Base-by-base conservation (phyloP, 1,140 invertebrate genomes). In the Solenopsis invicta region DNA sequence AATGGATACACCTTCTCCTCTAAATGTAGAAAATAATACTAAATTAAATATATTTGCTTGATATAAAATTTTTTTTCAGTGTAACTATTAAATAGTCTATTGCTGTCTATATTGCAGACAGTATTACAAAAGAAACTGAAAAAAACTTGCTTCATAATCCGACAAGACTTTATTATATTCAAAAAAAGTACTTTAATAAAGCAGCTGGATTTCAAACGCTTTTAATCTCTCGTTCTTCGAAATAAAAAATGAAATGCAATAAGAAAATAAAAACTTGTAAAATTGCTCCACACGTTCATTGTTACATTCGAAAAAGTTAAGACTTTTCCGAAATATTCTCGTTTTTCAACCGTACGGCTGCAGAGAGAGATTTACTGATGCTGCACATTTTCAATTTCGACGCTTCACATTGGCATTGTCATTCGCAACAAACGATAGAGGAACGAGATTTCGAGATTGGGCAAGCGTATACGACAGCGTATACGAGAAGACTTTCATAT, bases 301-400 rank as follows among this genome's bases (percentile, higher is more conserved):
- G 21, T 4, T 67, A 10, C 41, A 24, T 50, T 24, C 16, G 29
- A 41, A 16, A 45, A 62, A 62, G n/a, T 45, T 59, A 24, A 24
- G 16, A 61, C 2, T 48, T 77, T 64, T n/a, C 24, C 18, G 2
- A 34, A 41, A 34, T 29, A 77, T 18, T 8, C 0, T 1, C 21
- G 16, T 61, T 62, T 61, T 77, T 77, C 56, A 5, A 76, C 13
- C 34, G 9, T 45, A 45, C 13, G 29, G 34, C 34, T 56, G 34
- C 41, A 9, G 2, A 80, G 13, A 37, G n/a, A 71, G 21, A 54
- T 24, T 34, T 41, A 71, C 1, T 64, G 37, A 56, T 54, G 66
- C 13, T 80, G 21, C 34, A 71, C 21, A 81, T 81, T 81, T 81
- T 81, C 77, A 81, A 81, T 71, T 37, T 69, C 45, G 21, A 54